Conservation (phyloP, 2,888 invertebrate species). For the Phoronis australis region DNA sequence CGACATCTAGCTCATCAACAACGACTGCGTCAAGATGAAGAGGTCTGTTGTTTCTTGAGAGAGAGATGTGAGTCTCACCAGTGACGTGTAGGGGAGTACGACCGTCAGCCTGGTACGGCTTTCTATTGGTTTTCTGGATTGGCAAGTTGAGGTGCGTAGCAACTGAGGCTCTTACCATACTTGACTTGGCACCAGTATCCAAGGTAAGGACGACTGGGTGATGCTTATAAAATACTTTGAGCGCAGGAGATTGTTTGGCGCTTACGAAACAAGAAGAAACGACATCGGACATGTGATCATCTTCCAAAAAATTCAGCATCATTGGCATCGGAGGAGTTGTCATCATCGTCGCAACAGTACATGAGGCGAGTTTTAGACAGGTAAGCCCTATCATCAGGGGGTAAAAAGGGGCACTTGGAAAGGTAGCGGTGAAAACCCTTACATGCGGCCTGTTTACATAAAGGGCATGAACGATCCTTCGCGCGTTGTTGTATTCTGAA, state of each 20-base stretch:
- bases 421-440: no score
- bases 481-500: no score
- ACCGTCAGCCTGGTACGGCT: slow-evolving; percentile 11
- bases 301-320: no score
- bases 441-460: no score
- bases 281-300: not conserved
- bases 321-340: no score
- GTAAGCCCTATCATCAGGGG: no score
- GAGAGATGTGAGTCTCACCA: slow-evolving; percentile 1
- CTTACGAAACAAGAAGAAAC: slow-evolving; percentile 11
- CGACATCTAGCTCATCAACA: slow-evolving; percentile 16
- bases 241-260: slow-evolving; percentile 13
- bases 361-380: no score
- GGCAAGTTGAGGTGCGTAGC: no score
- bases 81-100: slow-evolving; percentile 5
- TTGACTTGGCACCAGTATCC: slow-evolving; percentile 16
- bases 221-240: slow-evolving; percentile 17
- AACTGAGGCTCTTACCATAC: no score
- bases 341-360: no score
- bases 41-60: not conserved
- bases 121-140: no score
- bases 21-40: slow-evolving; percentile 12
- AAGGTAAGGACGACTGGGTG: slow-evolving; percentile 12
- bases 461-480: slow-evolving; percentile 1
- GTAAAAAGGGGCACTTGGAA: no score